phyloP scores from a whole-genome alignment of 53 echinoderm and acorn worm genomes.

The Arbacia lixula region DNA sequence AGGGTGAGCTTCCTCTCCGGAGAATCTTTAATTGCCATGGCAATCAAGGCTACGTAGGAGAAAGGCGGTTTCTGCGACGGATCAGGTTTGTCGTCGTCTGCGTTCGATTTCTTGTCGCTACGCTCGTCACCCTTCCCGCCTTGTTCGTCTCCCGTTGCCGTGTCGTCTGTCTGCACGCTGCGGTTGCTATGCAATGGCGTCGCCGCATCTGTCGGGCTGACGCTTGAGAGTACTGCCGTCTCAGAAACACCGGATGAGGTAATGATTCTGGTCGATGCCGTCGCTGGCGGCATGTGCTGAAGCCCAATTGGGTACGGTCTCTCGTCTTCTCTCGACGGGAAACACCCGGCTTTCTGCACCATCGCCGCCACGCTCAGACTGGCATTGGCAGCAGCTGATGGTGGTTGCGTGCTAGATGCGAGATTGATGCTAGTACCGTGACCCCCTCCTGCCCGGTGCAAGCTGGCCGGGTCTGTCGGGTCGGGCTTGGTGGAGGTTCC shows the following conservation, averaged over 20 bases:
- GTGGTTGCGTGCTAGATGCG: no score
- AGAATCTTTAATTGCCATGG: constrained; percentile 96
- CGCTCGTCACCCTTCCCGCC: not conserved
- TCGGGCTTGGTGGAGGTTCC: constrained; percentile 18
- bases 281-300: constrained; percentile 7
- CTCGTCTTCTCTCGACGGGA: constrained; percentile 18
- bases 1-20: constrained; percentile 85
- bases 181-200: constrained; percentile 24
- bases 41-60: constrained; percentile 94
- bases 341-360: constrained; percentile 29
- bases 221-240: not conserved
- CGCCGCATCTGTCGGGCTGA: not conserved
- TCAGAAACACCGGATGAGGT: constrained; percentile 1
- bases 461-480: not conserved
- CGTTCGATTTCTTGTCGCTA: not conserved
- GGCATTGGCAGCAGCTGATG: no score
- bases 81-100: constrained; percentile 64
- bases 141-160: constrained; percentile 7
- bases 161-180: constrained; percentile 47
- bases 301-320: constrained; percentile 1
- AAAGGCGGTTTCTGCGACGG: constrained; percentile 89
- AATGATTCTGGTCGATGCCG: constrained; percentile 1
- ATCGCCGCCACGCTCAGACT: constrained; percentile 34
- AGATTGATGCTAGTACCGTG: not conserved
- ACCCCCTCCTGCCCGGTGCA: not conserved